Conservation (phyloP, 35 echinoderm and acorn worm species). For the Hemicentrotus pulcherrimus region DNA sequence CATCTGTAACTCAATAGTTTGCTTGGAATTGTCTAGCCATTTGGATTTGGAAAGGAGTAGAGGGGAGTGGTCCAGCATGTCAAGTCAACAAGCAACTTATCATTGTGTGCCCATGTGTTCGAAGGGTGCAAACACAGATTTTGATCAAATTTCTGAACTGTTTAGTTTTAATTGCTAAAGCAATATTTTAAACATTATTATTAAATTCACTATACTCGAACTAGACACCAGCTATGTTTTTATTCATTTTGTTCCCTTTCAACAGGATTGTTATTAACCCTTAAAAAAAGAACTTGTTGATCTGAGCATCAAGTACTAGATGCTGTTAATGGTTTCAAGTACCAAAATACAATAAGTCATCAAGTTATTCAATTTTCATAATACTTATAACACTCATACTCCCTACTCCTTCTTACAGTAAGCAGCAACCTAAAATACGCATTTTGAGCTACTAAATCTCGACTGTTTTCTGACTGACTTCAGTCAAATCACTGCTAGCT, state of each 20-base stretch:
- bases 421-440: too few relatives aligned
- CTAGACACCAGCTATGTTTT: too few relatives aligned
- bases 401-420: too few relatives aligned
- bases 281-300: too few relatives aligned
- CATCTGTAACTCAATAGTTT: not conserved
- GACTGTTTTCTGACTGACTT: not conserved
- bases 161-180: not conserved
- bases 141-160: not conserved
- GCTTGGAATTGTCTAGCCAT: not conserved
- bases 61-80: not conserved
- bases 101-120: not conserved
- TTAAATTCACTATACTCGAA: too few relatives aligned
- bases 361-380: too few relatives aligned
- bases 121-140: not conserved
- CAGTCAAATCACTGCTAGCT: not conserved
- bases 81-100: not conserved
- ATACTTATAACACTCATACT: too few relatives aligned
- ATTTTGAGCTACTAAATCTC: not conserved
- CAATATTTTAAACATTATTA: not conserved
- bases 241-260: too few relatives aligned
- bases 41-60: not conserved
- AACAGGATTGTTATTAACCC: too few relatives aligned
- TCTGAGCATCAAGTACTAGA: too few relatives aligned
- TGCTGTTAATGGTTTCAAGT: too few relatives aligned
- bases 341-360: too few relatives aligned